Conservation (phyloP, 2,113 vertebrate genomes). For the Bungarus multicinctus region DNA sequence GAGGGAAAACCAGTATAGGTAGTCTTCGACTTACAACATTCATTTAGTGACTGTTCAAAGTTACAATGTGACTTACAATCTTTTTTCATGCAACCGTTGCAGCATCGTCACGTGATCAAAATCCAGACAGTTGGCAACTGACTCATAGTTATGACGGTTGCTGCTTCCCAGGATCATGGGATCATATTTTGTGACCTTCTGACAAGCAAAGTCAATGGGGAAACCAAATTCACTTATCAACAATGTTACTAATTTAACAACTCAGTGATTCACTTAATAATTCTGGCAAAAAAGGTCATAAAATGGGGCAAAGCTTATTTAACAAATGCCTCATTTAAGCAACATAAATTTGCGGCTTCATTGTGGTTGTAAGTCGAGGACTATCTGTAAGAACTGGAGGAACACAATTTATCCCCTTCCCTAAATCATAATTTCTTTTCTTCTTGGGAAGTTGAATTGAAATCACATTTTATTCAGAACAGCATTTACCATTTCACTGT, state of each 20-base stretch:
- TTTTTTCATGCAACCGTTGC: neutral
- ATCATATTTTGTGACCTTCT: neutral
- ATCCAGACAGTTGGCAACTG: neutral
- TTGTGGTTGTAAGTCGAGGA: neutral
- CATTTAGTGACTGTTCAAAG: neutral
- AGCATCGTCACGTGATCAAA: neutral
- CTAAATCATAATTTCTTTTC: neutral
- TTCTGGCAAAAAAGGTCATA: neutral
- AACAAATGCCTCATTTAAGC: neutral
- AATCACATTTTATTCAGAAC: neutral
- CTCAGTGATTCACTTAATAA: neutral
- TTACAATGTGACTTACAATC: neutral
- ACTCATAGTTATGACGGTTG: neutral
- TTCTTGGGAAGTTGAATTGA: neutral
- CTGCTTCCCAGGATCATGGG: neutral
- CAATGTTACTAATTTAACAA: neutral
- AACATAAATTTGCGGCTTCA: neutral
- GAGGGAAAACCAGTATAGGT: too few relatives aligned
- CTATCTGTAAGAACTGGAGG: neutral
- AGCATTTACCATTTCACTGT: conserved; percentile 19
- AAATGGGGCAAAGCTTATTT: neutral
- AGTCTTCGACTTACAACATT: neutral
- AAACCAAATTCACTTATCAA: neutral
- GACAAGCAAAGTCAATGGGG: neutral
- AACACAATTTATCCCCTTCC: neutral